A percentile compares a stretch with the other conserved stretches of the same genome.
phyloP scores from a whole-genome alignment of 2,113 vertebrate species.

The Lamprotornis superbus region DNA sequence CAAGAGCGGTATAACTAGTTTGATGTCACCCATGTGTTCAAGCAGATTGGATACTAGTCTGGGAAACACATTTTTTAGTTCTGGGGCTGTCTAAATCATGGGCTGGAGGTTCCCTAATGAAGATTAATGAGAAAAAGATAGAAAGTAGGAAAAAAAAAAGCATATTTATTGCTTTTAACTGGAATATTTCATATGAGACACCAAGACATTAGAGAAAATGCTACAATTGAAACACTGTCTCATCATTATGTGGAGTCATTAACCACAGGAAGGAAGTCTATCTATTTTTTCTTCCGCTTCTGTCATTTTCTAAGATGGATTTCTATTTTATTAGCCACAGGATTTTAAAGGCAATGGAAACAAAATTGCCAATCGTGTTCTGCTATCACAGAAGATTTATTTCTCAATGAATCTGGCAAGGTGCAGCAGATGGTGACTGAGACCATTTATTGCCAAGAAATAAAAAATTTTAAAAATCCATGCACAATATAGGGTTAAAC shows the following conservation, averaged over 20 bases:
- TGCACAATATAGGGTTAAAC: neutral
- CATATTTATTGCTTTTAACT: neutral
- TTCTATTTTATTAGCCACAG: neutral
- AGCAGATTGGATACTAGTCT: neutral
- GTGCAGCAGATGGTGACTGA: neutral
- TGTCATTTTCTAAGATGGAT: neutral
- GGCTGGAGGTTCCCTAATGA: neutral
- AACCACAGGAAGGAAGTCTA: neutral
- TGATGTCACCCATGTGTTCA: neutral
- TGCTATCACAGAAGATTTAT: neutral
- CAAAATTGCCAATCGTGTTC: neutral
- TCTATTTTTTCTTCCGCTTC: neutral
- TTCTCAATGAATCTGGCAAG: neutral
- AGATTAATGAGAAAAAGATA: neutral
- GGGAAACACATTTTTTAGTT: neutral
- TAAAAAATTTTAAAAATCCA: neutral
- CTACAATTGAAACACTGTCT: neutral
- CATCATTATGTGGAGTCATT: neutral
- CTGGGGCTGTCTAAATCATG: neutral
- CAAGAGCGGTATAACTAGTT: neutral
- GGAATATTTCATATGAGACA: neutral
- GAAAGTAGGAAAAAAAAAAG: neutral
- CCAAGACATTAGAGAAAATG: neutral
- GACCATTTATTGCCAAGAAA: neutral
- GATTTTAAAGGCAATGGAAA: neutral